Conservation (phyloP, 2,888 invertebrate genomes). For the Aphidoletes aphidimyza region DNA sequence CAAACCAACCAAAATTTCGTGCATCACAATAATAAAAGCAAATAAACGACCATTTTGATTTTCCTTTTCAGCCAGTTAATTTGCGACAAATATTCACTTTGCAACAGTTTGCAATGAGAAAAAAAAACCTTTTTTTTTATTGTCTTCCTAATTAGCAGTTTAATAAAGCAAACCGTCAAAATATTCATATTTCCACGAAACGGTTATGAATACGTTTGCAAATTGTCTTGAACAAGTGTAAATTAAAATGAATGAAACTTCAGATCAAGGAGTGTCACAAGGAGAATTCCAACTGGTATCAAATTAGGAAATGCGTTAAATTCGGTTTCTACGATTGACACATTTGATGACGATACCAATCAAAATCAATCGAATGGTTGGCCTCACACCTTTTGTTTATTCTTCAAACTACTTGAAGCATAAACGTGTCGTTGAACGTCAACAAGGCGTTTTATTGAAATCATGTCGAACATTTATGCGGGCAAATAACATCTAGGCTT, state of each 20-base stretch:
- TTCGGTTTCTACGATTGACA: neutral
- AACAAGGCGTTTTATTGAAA: neutral
- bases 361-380: neutral
- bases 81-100: neutral
- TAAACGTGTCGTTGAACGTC: slow-evolving; percentile 34
- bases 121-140: neutral
- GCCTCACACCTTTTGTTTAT: neutral
- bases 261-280: neutral
- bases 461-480: neutral
- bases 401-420: neutral
- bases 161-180: neutral
- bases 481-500: neutral
- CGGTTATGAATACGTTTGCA: neutral
- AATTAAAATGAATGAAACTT: slow-evolving; percentile 27
- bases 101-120: neutral
- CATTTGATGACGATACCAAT: neutral
- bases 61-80: neutral
- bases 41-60: slow-evolving; percentile 33
- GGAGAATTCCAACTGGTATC: neutral
- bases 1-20: neutral
- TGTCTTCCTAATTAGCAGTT: slow-evolving; percentile 34
- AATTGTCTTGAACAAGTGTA: neutral
- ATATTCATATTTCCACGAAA: neutral
- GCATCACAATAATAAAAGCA: neutral
- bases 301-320: neutral